phyloP scores from a whole-genome alignment of 2,113 vertebrate genomes.

The Thymallus thymallus region DNA sequence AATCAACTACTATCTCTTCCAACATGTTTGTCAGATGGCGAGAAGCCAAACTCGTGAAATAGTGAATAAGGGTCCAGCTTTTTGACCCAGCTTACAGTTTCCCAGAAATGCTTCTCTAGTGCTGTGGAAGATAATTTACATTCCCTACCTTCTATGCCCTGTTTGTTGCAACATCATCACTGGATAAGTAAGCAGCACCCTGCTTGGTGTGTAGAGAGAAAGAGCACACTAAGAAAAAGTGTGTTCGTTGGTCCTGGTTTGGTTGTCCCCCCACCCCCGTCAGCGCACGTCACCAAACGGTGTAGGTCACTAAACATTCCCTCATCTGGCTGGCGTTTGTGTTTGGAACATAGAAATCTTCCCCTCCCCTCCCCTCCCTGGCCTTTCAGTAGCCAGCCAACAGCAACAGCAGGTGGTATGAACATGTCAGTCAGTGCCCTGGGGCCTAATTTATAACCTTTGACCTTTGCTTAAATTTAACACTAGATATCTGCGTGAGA shows the following conservation, averaged over 20 bases:
- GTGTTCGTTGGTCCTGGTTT: no score
- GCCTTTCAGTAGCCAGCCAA: not conserved
- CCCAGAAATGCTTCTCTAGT: no score
- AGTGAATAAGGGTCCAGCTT: no score
- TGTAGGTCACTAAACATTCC: not conserved
- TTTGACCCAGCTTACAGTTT: no score
- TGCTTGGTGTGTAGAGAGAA: not conserved
- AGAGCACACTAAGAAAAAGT: not conserved
- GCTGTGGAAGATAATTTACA: no score
- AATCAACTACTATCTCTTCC: no score
- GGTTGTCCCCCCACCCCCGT: not conserved
- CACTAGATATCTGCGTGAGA: no score
- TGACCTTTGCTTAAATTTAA: no score
- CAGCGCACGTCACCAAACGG: not conserved
- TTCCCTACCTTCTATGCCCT: not conserved
- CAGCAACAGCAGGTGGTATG: not conserved
- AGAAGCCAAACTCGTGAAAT: no score
- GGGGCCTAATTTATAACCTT: no score
- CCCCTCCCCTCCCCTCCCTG: not conserved
- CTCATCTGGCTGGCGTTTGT: not conserved
- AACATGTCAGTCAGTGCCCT: not conserved
- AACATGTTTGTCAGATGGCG: no score
- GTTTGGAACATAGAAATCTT: not conserved
- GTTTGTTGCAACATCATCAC: not conserved
- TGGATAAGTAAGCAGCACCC: not conserved